These are phyloP conservation scores for Paralvinella palmiformis DNA, from an alignment of 1,140 invertebrate species.

Conservation along the genomic window DNA sequence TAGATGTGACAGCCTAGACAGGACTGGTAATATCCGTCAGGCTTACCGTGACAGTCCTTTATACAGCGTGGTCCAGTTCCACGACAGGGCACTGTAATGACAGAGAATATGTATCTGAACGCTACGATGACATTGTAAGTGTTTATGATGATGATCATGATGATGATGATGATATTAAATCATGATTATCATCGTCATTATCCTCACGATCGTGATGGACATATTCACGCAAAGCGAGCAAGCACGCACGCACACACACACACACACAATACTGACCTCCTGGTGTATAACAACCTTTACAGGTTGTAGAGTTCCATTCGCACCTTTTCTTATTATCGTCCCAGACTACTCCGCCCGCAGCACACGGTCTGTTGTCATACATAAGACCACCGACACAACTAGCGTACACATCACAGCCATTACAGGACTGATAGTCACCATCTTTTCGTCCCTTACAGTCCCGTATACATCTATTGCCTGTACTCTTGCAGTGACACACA, in stretches of 20 bases:
- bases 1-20: slow-evolving; percentile 26
- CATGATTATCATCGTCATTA: too few relatives aligned
- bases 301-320: not conserved
- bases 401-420: not conserved
- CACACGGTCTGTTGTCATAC: not conserved
- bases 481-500: too few relatives aligned
- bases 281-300: not conserved
- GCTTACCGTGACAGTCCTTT: slow-evolving; percentile 20
- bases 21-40: slow-evolving; percentile 31
- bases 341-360: too few relatives aligned
- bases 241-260: not conserved
- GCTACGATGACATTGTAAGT: too few relatives aligned
- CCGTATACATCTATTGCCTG: too few relatives aligned
- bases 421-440: not conserved
- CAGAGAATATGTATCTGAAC: too few relatives aligned
- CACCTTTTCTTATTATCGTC: too few relatives aligned
- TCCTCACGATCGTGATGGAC: too few relatives aligned
- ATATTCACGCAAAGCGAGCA: too few relatives aligned
- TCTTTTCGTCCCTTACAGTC: not conserved
- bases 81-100: not conserved
- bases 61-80: slow-evolving; percentile 21
- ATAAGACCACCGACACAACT: not conserved
- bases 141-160: too few relatives aligned
- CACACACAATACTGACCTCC: not conserved
- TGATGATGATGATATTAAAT: too few relatives aligned